Evolutionary conservation across 2,113 vertebrate genomes (phyloP), one percentile per base, ranked within the genome.

Genomic region (Chloropsis cyanopogon): DNA sequence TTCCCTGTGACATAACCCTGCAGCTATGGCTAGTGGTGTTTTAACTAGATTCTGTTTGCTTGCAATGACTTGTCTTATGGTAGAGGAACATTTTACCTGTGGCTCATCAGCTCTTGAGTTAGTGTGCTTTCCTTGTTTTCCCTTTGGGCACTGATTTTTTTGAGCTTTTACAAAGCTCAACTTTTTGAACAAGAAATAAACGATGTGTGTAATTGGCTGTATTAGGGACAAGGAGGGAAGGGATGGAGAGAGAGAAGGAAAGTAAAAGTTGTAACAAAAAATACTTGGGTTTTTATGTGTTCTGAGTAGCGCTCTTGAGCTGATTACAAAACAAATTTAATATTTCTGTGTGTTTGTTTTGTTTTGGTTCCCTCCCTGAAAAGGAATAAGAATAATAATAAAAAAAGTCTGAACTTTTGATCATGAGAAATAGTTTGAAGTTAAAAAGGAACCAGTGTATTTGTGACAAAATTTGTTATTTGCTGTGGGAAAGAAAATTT

Each of bases 261-360:
- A 73, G 11, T 47, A 66, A 24, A 63, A 82, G 15, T 77, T 69
- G 12, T 57, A 37, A 7, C 16, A 29, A 78, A 72, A 70, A 70
- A 42, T 52, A 29, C 2, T n/a, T 37, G 2, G 12, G 7, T 0
- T 56, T 44, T 65, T 59, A 20, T 1, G 0, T 72, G 50, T 77
- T 82, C 52, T 70, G 39, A n/a, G 35, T 19, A 54, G 37, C 23
- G 18, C 23, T n/a, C 31, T 63, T 88, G 42, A 86, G 52, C 25
- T 68, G n/a, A 54, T 71, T 83, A 20, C 39, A 60, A 59, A 59
- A 47, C 19, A 66, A 54, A 56, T 11, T 19, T 52, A 39, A 23
- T 47, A 24, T 18, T 50, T 50, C 14, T 42, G 3, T 68, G 7
- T 53, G 22, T 63, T 81, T 63, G 17, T 22, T 82, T 71, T 50